Evolutionary conservation across 2,888 invertebrate species (phyloP).

Genomic region (Chrysolina oricalcia): DNA sequence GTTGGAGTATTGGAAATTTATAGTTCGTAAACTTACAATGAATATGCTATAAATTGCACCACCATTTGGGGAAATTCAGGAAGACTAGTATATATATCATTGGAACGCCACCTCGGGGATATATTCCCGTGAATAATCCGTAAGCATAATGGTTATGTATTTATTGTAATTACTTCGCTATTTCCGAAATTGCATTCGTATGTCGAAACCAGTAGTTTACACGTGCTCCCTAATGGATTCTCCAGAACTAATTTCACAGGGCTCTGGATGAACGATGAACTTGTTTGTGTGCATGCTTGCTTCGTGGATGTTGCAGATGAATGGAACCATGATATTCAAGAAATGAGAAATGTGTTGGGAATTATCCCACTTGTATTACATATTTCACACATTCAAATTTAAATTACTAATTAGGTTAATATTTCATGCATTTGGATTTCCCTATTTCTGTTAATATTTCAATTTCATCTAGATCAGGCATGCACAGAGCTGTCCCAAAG

Average conservation of each 20-base stretch:
- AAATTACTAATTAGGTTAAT: no score
- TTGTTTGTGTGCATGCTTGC: not conserved
- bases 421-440: no score
- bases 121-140: conserved; percentile 45
- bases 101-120: conserved; percentile 35
- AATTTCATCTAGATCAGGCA: no score
- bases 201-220: conserved; percentile 7
- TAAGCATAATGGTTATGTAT: conserved; percentile 44
- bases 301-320: not conserved
- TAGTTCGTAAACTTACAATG: conserved; percentile 12
- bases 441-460: no score
- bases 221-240: conserved; percentile 19
- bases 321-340: no score
- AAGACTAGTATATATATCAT: conserved; percentile 39
- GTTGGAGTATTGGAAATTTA: conserved; percentile 14
- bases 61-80: conserved; percentile 35
- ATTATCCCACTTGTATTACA: no score
- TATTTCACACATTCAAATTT: no score
- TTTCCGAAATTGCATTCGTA: conserved; percentile 27
- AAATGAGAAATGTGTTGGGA: no score
- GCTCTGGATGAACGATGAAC: not conserved
- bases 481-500: no score
- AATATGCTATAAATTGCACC: conserved; percentile 18
- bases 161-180: conserved; percentile 45
- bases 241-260: conserved; percentile 1